Percentiles rank a stretch among this genome's conserved stretches.
Conservation (phyloP, 2,888 invertebrate species). For the Hypomecis atomaria region DNA sequence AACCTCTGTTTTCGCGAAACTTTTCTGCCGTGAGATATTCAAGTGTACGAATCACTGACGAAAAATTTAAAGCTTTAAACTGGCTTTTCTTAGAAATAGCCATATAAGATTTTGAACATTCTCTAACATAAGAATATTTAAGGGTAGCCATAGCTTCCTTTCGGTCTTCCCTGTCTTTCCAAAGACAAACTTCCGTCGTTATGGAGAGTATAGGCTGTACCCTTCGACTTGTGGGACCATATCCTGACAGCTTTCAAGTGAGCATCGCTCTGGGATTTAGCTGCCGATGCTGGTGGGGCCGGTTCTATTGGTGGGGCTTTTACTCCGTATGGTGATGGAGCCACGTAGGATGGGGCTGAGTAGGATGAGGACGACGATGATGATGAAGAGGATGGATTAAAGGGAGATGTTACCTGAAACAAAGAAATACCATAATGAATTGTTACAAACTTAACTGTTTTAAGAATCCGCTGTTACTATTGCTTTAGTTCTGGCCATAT, state of each 20-base stretch:
- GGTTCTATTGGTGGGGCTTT: constrained; percentile 57
- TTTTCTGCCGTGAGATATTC: no score
- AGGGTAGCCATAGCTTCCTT: constrained; percentile 44
- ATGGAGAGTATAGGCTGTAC: constrained; percentile 74
- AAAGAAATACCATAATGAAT: constrained; percentile 1
- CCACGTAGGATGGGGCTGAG: constrained; percentile 34
- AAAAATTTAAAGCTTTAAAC: constrained; percentile 6
- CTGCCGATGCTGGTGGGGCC: constrained; percentile 63
- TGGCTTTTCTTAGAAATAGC: not conserved
- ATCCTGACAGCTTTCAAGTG: constrained; percentile 75
- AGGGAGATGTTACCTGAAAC: constrained; percentile 64
- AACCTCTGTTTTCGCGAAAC: no score
- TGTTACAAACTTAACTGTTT: not conserved
- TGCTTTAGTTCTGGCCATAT: no score
- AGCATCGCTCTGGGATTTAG: constrained; percentile 71
- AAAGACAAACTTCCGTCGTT: constrained; percentile 72
- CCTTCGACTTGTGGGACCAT: constrained; percentile 75
- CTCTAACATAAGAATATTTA: constrained; percentile 16
- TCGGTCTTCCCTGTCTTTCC: constrained; percentile 56
- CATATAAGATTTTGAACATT: no score
- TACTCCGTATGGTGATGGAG: constrained; percentile 43
- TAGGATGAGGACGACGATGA: constrained; percentile 6
- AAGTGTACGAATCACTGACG: no score
- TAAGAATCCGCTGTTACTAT: no score
- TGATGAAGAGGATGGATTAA: not conserved